These are phyloP conservation scores for Drosophila bocki DNA, from an alignment of 1,140 invertebrate genomes.

Conservation along the genomic window DNA sequence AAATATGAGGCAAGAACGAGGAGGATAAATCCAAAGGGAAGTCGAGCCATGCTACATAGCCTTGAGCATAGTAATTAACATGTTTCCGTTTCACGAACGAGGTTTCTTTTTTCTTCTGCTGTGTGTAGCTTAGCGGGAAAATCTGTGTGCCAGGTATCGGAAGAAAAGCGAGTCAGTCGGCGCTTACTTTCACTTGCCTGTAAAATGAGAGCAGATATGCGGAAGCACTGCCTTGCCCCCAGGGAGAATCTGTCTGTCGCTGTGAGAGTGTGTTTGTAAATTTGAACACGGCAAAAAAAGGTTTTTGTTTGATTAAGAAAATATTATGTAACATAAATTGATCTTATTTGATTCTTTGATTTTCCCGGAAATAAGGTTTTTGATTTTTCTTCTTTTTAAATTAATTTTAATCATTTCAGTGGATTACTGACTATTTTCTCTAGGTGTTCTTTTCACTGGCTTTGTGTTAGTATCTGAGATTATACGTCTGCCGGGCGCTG, in stretches of 20 bases:
- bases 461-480: constrained; percentile 9
- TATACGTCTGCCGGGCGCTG: constrained; percentile 28
- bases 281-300: not conserved
- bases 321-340: not conserved
- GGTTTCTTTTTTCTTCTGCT: constrained; percentile 3
- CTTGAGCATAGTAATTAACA: constrained; percentile 82
- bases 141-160: constrained; percentile 68
- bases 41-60: constrained; percentile 71
- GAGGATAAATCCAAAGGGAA: constrained; percentile 60
- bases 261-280: constrained; percentile 4
- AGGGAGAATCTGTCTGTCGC: constrained; percentile 40
- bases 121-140: constrained; percentile 30
- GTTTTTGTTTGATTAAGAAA: not conserved
- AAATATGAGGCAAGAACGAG: constrained; percentile 32
- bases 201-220: constrained; percentile 71
- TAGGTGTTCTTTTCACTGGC: not conserved
- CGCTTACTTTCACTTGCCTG: constrained; percentile 73
- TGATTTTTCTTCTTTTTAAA: not conserved
- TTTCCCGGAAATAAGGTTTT: not conserved
- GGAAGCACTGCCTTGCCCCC: constrained; percentile 58
- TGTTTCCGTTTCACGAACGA: constrained; percentile 78
- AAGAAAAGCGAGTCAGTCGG: constrained; percentile 44
- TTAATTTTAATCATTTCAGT: not conserved
- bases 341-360: not conserved
- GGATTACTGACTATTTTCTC: not conserved